Conservation (phyloP, 2,113 vertebrate genomes). For the Hystrix cristata region DNA sequence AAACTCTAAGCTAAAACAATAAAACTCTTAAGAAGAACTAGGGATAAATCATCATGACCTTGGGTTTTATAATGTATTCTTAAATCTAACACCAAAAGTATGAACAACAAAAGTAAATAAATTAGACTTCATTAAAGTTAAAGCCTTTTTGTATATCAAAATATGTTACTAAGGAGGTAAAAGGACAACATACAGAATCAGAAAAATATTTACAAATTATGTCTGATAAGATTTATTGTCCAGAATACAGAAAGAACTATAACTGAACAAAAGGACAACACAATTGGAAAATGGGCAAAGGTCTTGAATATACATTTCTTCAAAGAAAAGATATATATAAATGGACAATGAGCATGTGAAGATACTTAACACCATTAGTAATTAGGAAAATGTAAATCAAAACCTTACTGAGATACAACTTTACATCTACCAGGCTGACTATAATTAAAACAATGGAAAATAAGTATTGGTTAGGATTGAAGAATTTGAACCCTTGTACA, state of each 20-base stretch:
- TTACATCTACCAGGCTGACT: neutral
- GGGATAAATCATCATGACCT: neutral
- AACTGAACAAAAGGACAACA: neutral
- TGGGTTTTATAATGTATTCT: neutral
- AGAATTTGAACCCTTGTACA: neutral
- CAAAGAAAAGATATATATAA: neutral
- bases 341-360: neutral
- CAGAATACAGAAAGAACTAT: neutral
- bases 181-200: neutral
- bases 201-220: neutral
- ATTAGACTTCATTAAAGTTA: neutral
- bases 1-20: neutral
- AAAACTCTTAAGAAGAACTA: neutral
- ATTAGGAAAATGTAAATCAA: neutral
- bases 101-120: neutral
- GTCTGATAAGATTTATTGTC: neutral
- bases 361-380: neutral
- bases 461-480: neutral
- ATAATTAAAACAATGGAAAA: neutral
- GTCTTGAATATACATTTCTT: neutral
- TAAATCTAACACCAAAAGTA: neutral
- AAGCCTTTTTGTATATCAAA: neutral
- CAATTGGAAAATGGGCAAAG: neutral
- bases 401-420: neutral
- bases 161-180: neutral